Percentiles rank a stretch among this genome's conserved stretches.
These are phyloP conservation scores for Drosophila kikkawai DNA, from an alignment of 1,140 invertebrate genomes.

Conservation along the genomic window DNA sequence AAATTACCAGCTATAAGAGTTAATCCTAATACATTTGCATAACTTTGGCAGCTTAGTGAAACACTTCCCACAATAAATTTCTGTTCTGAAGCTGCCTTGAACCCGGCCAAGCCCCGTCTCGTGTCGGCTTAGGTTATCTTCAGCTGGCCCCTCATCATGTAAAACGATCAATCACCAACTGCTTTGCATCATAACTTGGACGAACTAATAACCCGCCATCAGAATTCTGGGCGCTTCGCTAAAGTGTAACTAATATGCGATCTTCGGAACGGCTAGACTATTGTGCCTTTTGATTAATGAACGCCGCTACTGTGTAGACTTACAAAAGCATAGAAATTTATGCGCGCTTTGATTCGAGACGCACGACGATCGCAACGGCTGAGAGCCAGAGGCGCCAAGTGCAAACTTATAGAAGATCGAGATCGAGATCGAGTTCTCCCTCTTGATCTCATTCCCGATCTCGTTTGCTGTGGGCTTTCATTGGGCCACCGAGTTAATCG, in stretches of 20 bases:
- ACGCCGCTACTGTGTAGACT: constrained; percentile 70
- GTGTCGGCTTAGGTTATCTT: constrained; percentile 20
- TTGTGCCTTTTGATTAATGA: constrained; percentile 76
- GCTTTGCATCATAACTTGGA: constrained; percentile 52
- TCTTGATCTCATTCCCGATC: constrained; percentile 10
- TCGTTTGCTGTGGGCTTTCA: constrained; percentile 24
- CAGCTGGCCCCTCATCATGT: constrained; percentile 30
- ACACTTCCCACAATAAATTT: constrained; percentile 27
- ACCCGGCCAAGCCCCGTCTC: constrained; percentile 24
- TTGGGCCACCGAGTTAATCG: constrained; percentile 52
- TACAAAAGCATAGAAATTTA: constrained; percentile 62
- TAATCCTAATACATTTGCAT: constrained; percentile 1
- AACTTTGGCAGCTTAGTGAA: constrained; percentile 12
- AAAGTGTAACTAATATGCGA: constrained; percentile 77
- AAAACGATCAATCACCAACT: constrained; percentile 45
- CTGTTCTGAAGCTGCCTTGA: constrained; percentile 29
- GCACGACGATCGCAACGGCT: constrained; percentile 47
- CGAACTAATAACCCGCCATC: constrained; percentile 54
- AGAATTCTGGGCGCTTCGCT: constrained; percentile 29
- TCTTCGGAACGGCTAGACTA: constrained; percentile 27
- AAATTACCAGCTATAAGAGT: not conserved
- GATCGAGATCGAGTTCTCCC: constrained; percentile 29
- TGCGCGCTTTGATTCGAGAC: constrained; percentile 68
- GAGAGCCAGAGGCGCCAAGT: constrained; percentile 44
- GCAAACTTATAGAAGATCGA: constrained; percentile 51